These are phyloP conservation scores for Heterocephalus glaber DNA, from an alignment of 2,113 vertebrate genomes.

Conservation along the genomic window DNA sequence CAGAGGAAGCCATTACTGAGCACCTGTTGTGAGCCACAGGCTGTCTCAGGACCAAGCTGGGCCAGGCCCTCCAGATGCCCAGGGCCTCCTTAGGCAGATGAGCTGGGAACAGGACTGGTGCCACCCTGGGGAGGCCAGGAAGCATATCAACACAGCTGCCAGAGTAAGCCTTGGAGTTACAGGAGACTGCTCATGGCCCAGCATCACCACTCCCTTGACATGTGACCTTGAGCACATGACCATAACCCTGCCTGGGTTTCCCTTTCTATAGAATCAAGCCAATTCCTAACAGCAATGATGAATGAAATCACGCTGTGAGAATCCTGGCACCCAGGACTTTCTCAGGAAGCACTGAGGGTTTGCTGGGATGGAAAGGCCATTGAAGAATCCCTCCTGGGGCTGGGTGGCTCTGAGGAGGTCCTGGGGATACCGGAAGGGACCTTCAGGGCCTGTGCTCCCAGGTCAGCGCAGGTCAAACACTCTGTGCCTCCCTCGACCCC, in stretches of 20 bases:
- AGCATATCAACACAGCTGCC: fast-evolving
- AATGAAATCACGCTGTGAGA: too few species aligned
- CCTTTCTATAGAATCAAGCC: not conserved
- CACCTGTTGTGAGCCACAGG: fast-evolving
- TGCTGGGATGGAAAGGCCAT: fast-evolving
- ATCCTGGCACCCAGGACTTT: not conserved
- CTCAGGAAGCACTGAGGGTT: not conserved
- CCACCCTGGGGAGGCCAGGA: not conserved
- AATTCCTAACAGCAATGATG: not conserved
- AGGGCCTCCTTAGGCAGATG: fast-evolving
- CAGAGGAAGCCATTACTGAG: not conserved
- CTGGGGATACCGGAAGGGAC: not conserved
- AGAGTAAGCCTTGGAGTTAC: not conserved
- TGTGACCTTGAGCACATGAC: not conserved
- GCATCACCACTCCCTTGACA: too few species aligned
- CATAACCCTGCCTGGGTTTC: not conserved
- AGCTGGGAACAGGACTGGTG: fast-evolving
- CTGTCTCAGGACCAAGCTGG: not conserved
- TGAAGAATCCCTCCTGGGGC: not conserved
- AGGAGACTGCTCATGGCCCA: not conserved
- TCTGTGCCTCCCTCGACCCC: not conserved
- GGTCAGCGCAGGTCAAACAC: not conserved
- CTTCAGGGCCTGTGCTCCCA: not conserved
- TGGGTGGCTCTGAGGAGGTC: not conserved
- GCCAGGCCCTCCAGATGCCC: not conserved